A percentile compares a stretch with the other conserved stretches of the same genome.
Evolutionary conservation across 2,888 invertebrate genomes (phyloP).

Genomic region (Leptinotarsa peninsularis): DNA sequence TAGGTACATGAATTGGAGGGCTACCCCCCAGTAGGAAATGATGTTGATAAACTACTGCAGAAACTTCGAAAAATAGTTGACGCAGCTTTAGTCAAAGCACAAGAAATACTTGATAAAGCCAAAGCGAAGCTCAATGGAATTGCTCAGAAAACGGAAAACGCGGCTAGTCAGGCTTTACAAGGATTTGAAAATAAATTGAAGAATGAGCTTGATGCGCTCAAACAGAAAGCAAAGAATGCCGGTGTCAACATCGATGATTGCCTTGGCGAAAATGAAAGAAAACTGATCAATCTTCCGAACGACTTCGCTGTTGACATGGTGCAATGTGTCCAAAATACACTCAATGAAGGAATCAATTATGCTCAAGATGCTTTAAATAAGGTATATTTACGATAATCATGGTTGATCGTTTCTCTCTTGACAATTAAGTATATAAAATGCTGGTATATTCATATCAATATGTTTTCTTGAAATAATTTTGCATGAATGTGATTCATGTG

Average conservation of each 20-base stretch:
- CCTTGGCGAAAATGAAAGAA: slow-evolving; percentile 30
- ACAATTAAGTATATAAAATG: too few species aligned
- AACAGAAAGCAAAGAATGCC: slow-evolving; percentile 32
- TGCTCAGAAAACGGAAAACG: slow-evolving; percentile 2
- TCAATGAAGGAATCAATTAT: slow-evolving; percentile 27
- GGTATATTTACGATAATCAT: slow-evolving; percentile 18
- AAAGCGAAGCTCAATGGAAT: slow-evolving; percentile 27
- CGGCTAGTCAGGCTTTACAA: slow-evolving; percentile 19
- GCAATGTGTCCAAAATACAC: slow-evolving; percentile 27
- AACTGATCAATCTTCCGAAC: slow-evolving; percentile 30
- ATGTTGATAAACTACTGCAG: slow-evolving; percentile 31
- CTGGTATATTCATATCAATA: too few species aligned
- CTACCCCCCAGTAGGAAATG: slow-evolving; percentile 23
- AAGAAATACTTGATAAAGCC: slow-evolving; percentile 27
- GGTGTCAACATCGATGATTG: slow-evolving; percentile 40
- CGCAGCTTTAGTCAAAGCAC: slow-evolving; percentile 33
- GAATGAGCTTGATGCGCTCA: slow-evolving; percentile 31
- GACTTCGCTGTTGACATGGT: slow-evolving; percentile 28
- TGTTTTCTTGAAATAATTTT: too few species aligned
- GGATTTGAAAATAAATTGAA: slow-evolving; percentile 24
- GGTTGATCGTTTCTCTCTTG: not conserved
- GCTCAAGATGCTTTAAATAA: slow-evolving; percentile 32
- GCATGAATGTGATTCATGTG: too few species aligned
- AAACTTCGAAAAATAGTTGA: slow-evolving; percentile 30
- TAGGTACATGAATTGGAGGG: not conserved